A percentile compares a stretch with the other conserved stretches of the same genome.
These are phyloP conservation scores for Netelia inedita DNA, from an alignment of 2,888 invertebrate species.

Conservation along the genomic window DNA sequence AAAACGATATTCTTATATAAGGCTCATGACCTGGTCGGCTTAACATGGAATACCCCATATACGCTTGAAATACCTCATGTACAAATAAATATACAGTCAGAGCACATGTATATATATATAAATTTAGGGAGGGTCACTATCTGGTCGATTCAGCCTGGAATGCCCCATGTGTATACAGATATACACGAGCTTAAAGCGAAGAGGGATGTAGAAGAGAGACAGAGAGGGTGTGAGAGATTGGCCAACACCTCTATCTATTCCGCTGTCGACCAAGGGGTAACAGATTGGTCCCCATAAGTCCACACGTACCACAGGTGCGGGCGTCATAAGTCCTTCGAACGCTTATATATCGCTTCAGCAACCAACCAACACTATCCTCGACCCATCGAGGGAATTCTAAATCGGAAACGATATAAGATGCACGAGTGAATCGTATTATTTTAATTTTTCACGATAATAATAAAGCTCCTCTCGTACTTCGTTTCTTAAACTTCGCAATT, in stretches of 20 bases:
- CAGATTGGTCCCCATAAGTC: conserved; percentile 61
- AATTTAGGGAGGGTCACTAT: too few species aligned
- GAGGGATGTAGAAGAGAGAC: not conserved
- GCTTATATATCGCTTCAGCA: conserved; percentile 21
- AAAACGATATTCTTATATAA: not conserved
- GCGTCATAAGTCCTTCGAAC: conserved; percentile 49
- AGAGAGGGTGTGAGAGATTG: conserved; percentile 19
- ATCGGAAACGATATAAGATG: too few species aligned
- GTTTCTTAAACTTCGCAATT: too few species aligned
- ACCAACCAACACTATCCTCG: not conserved
- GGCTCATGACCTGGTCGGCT: too few species aligned
- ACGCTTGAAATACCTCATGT: too few species aligned
- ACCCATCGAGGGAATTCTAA: too few species aligned
- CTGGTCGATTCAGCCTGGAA: too few species aligned
- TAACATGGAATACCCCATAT: too few species aligned
- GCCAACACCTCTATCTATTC: conserved; percentile 64
- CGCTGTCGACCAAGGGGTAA: conserved; percentile 55
- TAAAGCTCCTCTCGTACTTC: too few species aligned
- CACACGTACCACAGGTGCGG: conserved; percentile 49
- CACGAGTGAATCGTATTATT: too few species aligned
- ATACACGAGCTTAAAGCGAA: conserved; percentile 5
- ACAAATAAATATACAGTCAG: too few species aligned
- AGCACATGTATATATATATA: not conserved
- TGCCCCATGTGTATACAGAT: not conserved
- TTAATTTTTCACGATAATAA: too few species aligned